Evolutionary conservation across 2,113 vertebrate genomes (phyloP).

Genomic region (Hyperopisus bebe): DNA sequence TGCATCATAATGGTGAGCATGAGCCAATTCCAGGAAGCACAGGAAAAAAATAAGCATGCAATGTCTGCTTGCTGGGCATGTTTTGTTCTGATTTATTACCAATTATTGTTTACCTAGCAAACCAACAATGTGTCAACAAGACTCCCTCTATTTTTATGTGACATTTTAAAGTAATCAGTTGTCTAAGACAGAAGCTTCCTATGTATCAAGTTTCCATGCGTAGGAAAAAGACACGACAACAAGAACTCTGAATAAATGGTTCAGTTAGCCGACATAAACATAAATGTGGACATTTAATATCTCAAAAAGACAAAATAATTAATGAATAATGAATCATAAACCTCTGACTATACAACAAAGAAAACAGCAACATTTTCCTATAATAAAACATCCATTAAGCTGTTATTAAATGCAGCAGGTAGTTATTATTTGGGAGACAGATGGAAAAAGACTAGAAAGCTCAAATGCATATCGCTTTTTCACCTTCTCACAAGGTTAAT

Average conservation of each 20-base stretch:
- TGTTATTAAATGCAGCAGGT: not conserved
- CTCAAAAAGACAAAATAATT: not conserved
- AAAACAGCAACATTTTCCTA: not conserved
- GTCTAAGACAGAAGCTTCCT: not conserved
- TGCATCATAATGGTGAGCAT: not conserved
- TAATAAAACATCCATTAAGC: not conserved
- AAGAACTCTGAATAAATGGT: not conserved
- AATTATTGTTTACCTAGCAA: not conserved
- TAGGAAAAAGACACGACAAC: not conserved
- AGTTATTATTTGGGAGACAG: not conserved
- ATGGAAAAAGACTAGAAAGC: not conserved
- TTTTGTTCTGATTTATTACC: not conserved
- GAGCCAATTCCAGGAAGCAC: not conserved
- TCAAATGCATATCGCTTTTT: not conserved
- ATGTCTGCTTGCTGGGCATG: not conserved
- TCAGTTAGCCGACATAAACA: not conserved
- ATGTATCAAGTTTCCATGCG: not conserved
- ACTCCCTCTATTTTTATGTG: not conserved
- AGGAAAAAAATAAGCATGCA: not conserved
- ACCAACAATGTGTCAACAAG: not conserved
- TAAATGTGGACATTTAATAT: not conserved
- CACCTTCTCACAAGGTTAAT: constrained; percentile 1
- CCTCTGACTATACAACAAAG: not conserved
- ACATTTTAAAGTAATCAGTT: not conserved
- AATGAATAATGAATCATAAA: not conserved